Evolutionary conservation across 1,140 invertebrate genomes (phyloP), one percentile per base, ranked within the genome.

Genomic region (Pseudoatta argentina): DNA sequence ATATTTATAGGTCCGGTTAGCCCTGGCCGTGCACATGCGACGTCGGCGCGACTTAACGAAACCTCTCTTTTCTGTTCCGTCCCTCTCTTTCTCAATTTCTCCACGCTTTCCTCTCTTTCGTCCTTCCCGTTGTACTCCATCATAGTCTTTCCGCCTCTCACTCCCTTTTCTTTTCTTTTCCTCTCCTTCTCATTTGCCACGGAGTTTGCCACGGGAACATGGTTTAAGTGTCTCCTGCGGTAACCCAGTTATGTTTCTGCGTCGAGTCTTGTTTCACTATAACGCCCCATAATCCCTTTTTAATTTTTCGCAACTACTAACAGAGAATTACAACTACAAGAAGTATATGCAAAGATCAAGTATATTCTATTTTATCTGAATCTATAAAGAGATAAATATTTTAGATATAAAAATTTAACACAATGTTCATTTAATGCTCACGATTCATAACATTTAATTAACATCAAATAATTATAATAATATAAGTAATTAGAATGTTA

Each of bases 1-100:
- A 95, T 95, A 95, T 95, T 95, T 95, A 95, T 95, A 94, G 94
- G 92, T 94, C 94, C 92, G 93, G 94, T 95, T 94, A 91, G 86
- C 18, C 6, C 71, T 61, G 86, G 87, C 82, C 88, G 86, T 87
- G 88, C 87, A 87, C 90, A 89, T 87, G 86, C 89, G 82, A 91
- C 87, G 75, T 89, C 87, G 79, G 79, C 85, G 87, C 71, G 87
- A 86, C 92, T 91, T 85, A 88, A 90, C 86, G 88, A 89, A 91
- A 91, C 89, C 85, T 79, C 88, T 91, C 87, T 48, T 78, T 87
- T 64, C 77, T 78, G 27, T 51, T 63, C 24, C 39, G 67, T 51
- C 69, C 63, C 59, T 72, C 51, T 86, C 81, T 69, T 51, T 61
- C 78, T 83, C 64, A 30, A 72, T 63, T 71, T 61, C 69, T 75